Percentiles rank a stretch among this genome's conserved stretches.
Conservation (phyloP, 2,113 vertebrate genomes). For the Trematomus loennbergii region DNA sequence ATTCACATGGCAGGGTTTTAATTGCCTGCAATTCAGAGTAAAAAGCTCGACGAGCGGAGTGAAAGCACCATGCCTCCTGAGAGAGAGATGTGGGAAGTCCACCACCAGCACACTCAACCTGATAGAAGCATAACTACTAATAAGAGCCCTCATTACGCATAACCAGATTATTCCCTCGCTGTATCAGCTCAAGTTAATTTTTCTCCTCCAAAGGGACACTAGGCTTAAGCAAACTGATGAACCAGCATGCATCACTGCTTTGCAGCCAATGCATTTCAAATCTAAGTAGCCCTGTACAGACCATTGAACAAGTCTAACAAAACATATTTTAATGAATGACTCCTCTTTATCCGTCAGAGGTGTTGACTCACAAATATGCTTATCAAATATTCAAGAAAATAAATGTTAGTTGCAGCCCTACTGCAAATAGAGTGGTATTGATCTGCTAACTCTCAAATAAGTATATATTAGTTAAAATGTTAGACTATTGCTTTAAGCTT, state of each 20-base stretch:
- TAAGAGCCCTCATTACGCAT: constrained; percentile 73
- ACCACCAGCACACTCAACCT: constrained; percentile 65
- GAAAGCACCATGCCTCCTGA: constrained; percentile 56
- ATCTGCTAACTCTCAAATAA: not conserved
- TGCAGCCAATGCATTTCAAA: not conserved
- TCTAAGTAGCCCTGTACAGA: constrained; percentile 4
- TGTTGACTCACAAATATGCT: not conserved
- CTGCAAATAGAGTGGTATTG: not conserved
- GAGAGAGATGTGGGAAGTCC: constrained; percentile 67
- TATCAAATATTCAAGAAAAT: not conserved
- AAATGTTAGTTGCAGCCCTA: too few relatives aligned
- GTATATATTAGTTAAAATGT: not conserved
- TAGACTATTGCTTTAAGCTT: not conserved
- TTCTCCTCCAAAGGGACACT: constrained; percentile 35
- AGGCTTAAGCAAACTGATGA: constrained; percentile 41
- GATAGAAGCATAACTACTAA: constrained; percentile 69
- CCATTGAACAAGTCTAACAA: constrained; percentile 37
- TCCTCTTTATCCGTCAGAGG: not conserved
- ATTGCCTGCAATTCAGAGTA: constrained; percentile 75
- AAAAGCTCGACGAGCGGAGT: constrained; percentile 66
- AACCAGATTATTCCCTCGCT: constrained; percentile 73
- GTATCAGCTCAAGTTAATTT: constrained; percentile 39
- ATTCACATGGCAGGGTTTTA: constrained; percentile 72
- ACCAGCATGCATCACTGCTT: not conserved
- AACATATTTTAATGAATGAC: constrained; percentile 37